These are phyloP conservation scores for Thereuonema tuberculata DNA, from an alignment of 1,140 invertebrate species.

Conservation along the genomic window DNA sequence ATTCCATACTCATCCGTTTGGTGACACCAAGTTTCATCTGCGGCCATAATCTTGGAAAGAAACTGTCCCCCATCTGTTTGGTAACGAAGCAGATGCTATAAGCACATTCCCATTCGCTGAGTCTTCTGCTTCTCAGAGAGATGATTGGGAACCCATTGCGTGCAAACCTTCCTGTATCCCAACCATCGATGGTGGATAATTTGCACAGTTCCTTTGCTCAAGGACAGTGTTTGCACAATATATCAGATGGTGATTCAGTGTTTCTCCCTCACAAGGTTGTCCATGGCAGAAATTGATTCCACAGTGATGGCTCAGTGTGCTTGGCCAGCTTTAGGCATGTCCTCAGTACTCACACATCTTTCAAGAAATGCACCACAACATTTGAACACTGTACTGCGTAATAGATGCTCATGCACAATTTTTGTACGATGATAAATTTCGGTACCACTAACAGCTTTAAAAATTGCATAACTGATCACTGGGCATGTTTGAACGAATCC, in stretches of 20 bases:
- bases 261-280: neutral
- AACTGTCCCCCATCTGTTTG: no score
- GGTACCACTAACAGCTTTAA: constrained; percentile 6
- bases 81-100: no score
- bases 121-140: neutral
- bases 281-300: neutral
- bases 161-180: constrained; percentile 8
- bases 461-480: neutral
- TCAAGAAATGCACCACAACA: neutral
- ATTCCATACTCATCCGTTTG: no score
- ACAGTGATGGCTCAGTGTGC: neutral
- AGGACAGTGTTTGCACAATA: neutral
- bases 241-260: neutral
- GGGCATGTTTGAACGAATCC: neutral
- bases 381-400: constrained; percentile 8
- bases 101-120: neutral
- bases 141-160: neutral
- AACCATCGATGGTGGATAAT: neutral
- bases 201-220: constrained; percentile 8
- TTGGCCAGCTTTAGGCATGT: neutral
- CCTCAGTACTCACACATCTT: neutral
- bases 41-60: no score
- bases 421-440: constrained; percentile 6
- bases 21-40: no score
- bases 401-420: constrained; percentile 10